phyloP scores from a whole-genome alignment of 2,797 vertebrate species.

The Rhinogobio ventralis region DNA sequence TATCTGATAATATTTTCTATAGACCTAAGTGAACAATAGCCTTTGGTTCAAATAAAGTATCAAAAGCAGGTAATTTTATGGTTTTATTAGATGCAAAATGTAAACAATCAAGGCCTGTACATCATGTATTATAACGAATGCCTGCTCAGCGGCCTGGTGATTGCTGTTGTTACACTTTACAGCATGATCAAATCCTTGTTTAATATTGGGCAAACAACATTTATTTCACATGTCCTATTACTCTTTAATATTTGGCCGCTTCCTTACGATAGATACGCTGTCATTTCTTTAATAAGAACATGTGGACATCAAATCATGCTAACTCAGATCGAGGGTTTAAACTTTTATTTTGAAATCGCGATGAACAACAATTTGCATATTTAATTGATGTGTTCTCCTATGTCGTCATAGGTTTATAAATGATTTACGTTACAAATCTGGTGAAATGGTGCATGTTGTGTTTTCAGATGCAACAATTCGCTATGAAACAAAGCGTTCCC shows the following conservation, averaged over 20 bases:
- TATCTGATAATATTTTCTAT: background rate
- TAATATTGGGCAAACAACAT: too few relatives aligned
- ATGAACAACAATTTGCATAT: too few relatives aligned
- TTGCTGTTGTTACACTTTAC: background rate
- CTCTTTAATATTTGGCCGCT: background rate
- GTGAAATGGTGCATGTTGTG: too few relatives aligned
- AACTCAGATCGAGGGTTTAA: background rate
- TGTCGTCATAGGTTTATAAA: too few relatives aligned
- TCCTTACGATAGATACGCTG: background rate
- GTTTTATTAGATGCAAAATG: background rate
- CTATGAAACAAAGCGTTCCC: too few relatives aligned
- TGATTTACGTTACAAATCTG: too few relatives aligned
- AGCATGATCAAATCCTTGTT: too few relatives aligned
- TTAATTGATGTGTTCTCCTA: too few relatives aligned
- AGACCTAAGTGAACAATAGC: background rate
- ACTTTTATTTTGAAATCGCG: too few relatives aligned
- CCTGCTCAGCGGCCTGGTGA: background rate
- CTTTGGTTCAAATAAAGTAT: background rate
- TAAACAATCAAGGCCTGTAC: background rate
- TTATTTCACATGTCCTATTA: background rate
- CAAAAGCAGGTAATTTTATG: background rate
- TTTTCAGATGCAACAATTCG: too few relatives aligned
- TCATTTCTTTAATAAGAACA: background rate
- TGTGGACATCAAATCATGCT: background rate
- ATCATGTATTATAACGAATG: background rate